phyloP scores from a whole-genome alignment of 2,888 invertebrate genomes.

The Latheticus oryzae region DNA sequence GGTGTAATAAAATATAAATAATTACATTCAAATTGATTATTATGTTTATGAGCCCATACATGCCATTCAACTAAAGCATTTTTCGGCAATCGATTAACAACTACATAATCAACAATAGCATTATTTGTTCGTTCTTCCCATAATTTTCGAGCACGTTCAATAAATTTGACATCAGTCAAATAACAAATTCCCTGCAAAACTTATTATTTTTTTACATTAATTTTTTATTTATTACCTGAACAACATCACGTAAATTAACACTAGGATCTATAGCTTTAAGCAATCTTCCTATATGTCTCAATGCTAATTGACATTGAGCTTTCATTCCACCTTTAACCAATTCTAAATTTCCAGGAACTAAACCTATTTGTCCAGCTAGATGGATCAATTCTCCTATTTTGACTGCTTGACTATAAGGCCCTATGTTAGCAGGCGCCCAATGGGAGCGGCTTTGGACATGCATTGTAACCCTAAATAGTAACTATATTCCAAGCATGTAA shows the following conservation, averaged over 20 bases:
- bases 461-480: no score
- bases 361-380: slow-evolving; percentile 92
- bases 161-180: slow-evolving; percentile 77
- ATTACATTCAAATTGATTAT: slow-evolving; percentile 88
- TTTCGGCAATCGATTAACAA: slow-evolving; percentile 83
- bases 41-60: slow-evolving; percentile 90
- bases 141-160: slow-evolving; percentile 81
- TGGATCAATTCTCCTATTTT: slow-evolving; percentile 87
- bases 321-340: slow-evolving; percentile 82
- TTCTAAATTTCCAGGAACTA: slow-evolving; percentile 85
- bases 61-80: slow-evolving; percentile 91
- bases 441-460: slow-evolving; percentile 96
- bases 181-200: slow-evolving; percentile 82
- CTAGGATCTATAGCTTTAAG: slow-evolving; percentile 83
- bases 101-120: slow-evolving; percentile 88
- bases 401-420: slow-evolving; percentile 94
- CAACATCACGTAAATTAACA: slow-evolving; percentile 84
- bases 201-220: neutral
- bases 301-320: slow-evolving; percentile 83
- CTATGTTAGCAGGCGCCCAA: slow-evolving; percentile 98
- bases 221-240: slow-evolving; percentile 76
- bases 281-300: slow-evolving; percentile 86
- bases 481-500: no score
- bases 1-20: slow-evolving; percentile 37
- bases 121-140: slow-evolving; percentile 87